Evolutionary conservation across 1,140 invertebrate genomes (phyloP), one percentile per base, ranked within the genome.

Genomic region (Paracyclopina nana): DNA sequence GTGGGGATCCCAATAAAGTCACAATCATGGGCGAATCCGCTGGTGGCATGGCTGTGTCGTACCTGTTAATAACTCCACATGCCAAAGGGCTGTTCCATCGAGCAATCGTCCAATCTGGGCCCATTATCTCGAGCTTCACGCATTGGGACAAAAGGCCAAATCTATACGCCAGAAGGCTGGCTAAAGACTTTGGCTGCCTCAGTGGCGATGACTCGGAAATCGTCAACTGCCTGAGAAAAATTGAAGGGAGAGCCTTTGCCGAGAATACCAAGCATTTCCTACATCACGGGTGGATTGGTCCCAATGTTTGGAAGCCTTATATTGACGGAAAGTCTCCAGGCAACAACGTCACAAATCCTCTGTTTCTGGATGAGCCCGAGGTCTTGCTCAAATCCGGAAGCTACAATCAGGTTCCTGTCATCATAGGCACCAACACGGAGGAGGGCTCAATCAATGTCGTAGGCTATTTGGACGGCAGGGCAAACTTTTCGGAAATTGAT

Each of bases 11-110:
- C 12, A 38, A 50, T 27, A 55, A 53, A 38, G 24, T 58, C 12
- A 46, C 56, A n/a, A 43, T 58, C 16, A 50, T 57, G 42, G 56
- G 57, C 24, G 55, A 57, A 54, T 55, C n/a, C 8, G 34, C 34
- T 4, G 34, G 34, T 5, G 20, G 34, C 8, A 38, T 38, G 34
- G 14, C 34, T 16, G 34, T 20, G 5, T 16, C 20, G 34, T 38
- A 38, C 9, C 34, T 38, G n/a, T 16, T 38, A 20, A 38, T 38
- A 20, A 16, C 34, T 2, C 34, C 34, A 38, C 14, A 38, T 5
- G 14, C 34, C 9, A 38, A 38, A 20, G 34, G 34, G 5, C 8
- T 38, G 20, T 38, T 38, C 9, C 34, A 38, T 38, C n/a, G 34
- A 38, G 20, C 20, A 38, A 38, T 38, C 20, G 34, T 20, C 3